These are phyloP conservation scores for Paramormyrops kingsleyae DNA, from an alignment of 2,113 vertebrate species.

Conservation along the genomic window DNA sequence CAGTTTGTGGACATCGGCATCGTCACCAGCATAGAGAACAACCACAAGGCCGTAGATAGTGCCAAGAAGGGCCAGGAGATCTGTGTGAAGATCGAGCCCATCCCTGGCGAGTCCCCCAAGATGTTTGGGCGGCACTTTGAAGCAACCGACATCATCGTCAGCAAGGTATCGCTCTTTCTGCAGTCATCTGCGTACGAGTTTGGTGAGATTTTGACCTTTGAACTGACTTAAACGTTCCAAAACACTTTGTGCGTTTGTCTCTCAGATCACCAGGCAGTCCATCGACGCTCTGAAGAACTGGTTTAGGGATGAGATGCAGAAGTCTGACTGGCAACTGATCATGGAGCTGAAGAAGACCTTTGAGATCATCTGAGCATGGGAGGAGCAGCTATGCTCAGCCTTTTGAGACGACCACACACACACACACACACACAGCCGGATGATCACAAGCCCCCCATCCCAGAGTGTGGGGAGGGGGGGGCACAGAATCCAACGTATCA, in stretches of 20 bases:
- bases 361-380: constrained; percentile 83
- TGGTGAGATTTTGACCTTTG: background rate
- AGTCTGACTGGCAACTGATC: constrained; percentile 96
- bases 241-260: background rate
- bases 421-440: background rate
- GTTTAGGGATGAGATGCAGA: constrained; percentile 98
- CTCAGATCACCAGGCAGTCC: constrained; percentile 90
- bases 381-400: constrained; percentile 14
- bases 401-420: background rate
- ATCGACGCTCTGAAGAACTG: constrained; percentile 98
- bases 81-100: constrained; percentile 94
- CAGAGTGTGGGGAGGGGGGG: background rate
- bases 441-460: background rate
- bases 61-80: constrained; percentile 98
- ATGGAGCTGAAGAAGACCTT: constrained; percentile 98
- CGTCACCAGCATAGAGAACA: constrained; percentile 93
- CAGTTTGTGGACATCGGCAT: constrained; percentile 96
- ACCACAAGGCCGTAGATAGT: constrained; percentile 85
- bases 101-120: constrained; percentile 95
- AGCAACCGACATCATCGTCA: constrained; percentile 88
- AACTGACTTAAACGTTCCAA: background rate
- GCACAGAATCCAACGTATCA: background rate
- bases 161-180: constrained; percentile 69
- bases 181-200: background rate
- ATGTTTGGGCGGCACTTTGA: constrained; percentile 98